phyloP scores from a whole-genome alignment of 2,113 vertebrate genomes.

The Oreochromis niloticus region DNA sequence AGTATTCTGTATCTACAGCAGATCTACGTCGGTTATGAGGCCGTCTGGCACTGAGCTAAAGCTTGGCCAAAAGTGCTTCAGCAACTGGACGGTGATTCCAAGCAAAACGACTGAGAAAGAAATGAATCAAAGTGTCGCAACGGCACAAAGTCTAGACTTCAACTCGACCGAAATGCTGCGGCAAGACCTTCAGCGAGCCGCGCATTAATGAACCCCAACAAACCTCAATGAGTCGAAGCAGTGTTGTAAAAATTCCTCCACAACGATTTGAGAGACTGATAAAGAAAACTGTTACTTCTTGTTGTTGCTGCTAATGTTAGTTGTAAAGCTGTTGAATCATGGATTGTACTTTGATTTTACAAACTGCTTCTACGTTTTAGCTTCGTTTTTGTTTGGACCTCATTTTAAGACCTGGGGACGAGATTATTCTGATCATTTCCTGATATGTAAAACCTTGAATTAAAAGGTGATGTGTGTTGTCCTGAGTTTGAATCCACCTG shows the following conservation, averaged over 20 bases:
- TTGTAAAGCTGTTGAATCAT: background rate
- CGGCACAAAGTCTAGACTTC: background rate
- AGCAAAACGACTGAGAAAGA: background rate
- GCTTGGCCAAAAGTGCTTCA: background rate
- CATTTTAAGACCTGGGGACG: background rate
- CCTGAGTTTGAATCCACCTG: background rate
- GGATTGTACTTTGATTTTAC: background rate
- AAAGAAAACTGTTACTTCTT: background rate
- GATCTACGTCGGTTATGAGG: background rate
- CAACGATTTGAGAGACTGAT: background rate
- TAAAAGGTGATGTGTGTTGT: background rate
- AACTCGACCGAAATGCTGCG: background rate
- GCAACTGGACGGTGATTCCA: background rate
- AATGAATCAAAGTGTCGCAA: background rate
- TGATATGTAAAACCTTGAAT: background rate
- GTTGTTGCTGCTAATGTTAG: accelerated
- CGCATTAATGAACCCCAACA: background rate
- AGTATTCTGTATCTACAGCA: background rate
- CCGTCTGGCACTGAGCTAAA: background rate
- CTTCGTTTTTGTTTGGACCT: background rate
- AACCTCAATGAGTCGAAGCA: background rate
- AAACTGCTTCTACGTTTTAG: background rate
- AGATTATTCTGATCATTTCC: background rate
- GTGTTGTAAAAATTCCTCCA: background rate
- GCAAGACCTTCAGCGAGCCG: background rate